These are phyloP conservation scores for Aplodontia rufa DNA, from an alignment of 2,113 vertebrate species.

Conservation along the genomic window DNA sequence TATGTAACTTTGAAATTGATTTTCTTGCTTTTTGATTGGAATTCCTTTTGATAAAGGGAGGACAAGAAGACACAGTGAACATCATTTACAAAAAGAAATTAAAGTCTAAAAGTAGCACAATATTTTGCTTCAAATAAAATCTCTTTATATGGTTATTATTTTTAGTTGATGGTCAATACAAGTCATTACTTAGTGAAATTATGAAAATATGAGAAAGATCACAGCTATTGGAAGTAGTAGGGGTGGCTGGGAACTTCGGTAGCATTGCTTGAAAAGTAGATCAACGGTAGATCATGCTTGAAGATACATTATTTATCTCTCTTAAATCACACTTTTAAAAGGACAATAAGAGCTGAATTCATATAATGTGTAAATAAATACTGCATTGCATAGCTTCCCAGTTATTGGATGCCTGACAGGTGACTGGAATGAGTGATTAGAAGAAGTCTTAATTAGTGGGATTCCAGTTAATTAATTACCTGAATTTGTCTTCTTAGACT, in stretches of 20 bases:
- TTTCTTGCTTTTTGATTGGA: neutral
- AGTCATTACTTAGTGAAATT: neutral
- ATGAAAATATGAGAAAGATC: neutral
- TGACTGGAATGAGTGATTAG: neutral
- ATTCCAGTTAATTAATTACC: neutral
- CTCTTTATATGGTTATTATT: neutral
- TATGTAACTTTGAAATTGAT: neutral
- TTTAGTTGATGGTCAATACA: neutral
- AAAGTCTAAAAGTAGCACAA: neutral
- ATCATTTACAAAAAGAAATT: neutral
- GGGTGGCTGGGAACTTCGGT: neutral
- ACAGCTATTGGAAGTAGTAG: neutral
- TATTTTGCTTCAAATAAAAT: neutral
- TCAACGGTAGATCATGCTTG: neutral
- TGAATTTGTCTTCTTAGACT: neutral
- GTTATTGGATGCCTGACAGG: neutral
- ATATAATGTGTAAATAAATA: neutral
- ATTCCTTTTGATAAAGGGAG: conserved; percentile 4
- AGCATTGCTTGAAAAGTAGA: no score
- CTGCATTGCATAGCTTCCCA: neutral
- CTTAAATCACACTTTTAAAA: neutral
- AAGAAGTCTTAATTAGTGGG: neutral
- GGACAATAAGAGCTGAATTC: neutral
- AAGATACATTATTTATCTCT: neutral
- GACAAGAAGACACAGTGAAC: neutral